A percentile compares a stretch with the other conserved stretches of the same genome.
phyloP scores from a whole-genome alignment of 2,113 vertebrate species.

The Stegostoma tigrinum region DNA sequence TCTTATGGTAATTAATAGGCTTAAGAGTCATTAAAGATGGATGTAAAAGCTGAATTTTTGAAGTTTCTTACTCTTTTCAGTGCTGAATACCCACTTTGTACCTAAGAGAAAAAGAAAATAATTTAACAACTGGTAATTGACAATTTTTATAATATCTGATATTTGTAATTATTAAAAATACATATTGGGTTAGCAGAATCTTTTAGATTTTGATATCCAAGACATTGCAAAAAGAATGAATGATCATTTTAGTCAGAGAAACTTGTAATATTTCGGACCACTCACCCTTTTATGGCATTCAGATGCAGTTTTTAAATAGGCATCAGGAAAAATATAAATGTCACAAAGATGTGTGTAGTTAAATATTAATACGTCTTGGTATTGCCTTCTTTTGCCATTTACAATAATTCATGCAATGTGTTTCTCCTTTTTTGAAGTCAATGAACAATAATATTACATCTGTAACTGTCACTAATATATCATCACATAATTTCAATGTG shows the following conservation, averaged over 20 bases:
- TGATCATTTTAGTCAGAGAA: background rate
- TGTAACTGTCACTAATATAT: background rate
- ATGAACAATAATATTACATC: background rate
- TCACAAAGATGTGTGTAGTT: background rate
- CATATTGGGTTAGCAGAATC: background rate
- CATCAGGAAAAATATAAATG: background rate
- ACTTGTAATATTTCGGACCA: background rate
- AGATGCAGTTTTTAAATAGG: background rate
- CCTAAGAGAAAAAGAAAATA: slow-evolving; percentile 12
- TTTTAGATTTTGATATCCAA: background rate
- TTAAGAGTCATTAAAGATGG: background rate
- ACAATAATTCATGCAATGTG: background rate
- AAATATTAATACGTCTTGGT: background rate
- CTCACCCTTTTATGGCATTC: background rate
- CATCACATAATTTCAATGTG: background rate
- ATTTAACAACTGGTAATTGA: background rate
- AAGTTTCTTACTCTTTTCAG: background rate
- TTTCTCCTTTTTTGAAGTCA: background rate
- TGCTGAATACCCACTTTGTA: background rate
- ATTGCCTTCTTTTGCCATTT: background rate
- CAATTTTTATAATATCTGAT: background rate
- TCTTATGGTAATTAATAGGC: background rate
- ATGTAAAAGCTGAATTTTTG: background rate
- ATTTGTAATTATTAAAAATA: background rate
- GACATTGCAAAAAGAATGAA: background rate